Evolutionary conservation across 2,888 invertebrate genomes (phyloP).

Genomic region (Nemapogon koenigi): DNA sequence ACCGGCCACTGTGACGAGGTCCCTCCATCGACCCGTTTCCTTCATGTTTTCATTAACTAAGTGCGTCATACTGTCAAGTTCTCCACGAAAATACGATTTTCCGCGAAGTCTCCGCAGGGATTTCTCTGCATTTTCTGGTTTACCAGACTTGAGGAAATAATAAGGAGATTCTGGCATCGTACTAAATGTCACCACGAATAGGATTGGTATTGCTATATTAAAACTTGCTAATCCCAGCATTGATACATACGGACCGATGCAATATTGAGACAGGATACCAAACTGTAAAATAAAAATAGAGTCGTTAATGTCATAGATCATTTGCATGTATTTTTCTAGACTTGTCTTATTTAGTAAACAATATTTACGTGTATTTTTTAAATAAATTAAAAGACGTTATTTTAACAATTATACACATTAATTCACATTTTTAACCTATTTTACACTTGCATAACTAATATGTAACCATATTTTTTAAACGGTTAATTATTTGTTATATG

Average conservation of each 20-base stretch:
- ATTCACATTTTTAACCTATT: too few relatives aligned
- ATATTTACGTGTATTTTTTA: too few relatives aligned
- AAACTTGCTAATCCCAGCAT: constrained; percentile 63
- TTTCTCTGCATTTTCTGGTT: constrained; percentile 56
- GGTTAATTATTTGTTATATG: too few relatives aligned
- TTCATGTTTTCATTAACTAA: constrained; percentile 60
- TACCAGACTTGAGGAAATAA: constrained; percentile 54
- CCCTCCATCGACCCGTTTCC: constrained; percentile 51
- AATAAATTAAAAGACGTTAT: too few relatives aligned
- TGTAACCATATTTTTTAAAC: too few relatives aligned
- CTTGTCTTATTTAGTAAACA: too few relatives aligned
- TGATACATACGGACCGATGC: constrained; percentile 64
- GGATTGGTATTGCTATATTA: constrained; percentile 59
- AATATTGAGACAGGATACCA: constrained; percentile 66
- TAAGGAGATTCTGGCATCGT: constrained; percentile 74
- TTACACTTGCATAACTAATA: too few relatives aligned
- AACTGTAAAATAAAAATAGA: constrained; percentile 36
- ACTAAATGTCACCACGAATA: constrained; percentile 62
- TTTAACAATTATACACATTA: too few relatives aligned
- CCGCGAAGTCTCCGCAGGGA: constrained; percentile 66
- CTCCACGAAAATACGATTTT: constrained; percentile 56
- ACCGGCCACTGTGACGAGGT: constrained; percentile 48
- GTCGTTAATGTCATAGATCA: too few relatives aligned
- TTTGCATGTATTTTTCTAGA: too few relatives aligned
- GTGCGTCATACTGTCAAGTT: constrained; percentile 58